Evolutionary conservation across 2,888 invertebrate genomes (phyloP).

Genomic region (Orthonychiurus folsomi): DNA sequence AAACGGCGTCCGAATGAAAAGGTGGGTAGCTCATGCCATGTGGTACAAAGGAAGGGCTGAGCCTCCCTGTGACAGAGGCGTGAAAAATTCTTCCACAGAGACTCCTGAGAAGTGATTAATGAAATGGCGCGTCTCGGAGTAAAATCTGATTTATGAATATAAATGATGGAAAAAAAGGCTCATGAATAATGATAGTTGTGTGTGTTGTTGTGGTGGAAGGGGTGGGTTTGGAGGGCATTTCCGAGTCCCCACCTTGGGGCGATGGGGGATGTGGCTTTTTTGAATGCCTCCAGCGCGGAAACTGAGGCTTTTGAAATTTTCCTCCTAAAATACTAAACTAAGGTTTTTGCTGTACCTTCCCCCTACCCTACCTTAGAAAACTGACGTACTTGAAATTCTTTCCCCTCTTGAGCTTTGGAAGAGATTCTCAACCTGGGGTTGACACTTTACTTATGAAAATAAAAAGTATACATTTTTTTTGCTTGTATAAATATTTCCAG

Average conservation of each 20-base stretch:
- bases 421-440: neutral
- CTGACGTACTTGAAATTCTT: too few relatives aligned
- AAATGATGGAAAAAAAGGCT: conserved; percentile 25
- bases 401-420: neutral
- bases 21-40: too few relatives aligned
- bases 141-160: conserved; percentile 27
- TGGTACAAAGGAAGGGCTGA: too few relatives aligned
- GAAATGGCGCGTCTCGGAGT: conserved; percentile 23
- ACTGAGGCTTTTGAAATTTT: too few relatives aligned
- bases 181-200: conserved; percentile 19
- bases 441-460: neutral
- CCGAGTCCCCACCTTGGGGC: too few relatives aligned
- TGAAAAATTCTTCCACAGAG: conserved; percentile 22
- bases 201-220: conserved; percentile 11
- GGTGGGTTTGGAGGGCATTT: neutral
- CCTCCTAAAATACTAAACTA: too few relatives aligned
- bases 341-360: too few relatives aligned
- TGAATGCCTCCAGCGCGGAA: too few relatives aligned
- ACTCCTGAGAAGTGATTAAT: conserved; percentile 23
- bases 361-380: too few relatives aligned
- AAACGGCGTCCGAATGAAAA: too few relatives aligned
- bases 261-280: neutral
- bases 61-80: conserved; percentile 19
- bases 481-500: conserved; percentile 43
- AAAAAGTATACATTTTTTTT: neutral